Conservation (phyloP, 2,113 vertebrate species). For the Chascanopsetta lugubris region DNA sequence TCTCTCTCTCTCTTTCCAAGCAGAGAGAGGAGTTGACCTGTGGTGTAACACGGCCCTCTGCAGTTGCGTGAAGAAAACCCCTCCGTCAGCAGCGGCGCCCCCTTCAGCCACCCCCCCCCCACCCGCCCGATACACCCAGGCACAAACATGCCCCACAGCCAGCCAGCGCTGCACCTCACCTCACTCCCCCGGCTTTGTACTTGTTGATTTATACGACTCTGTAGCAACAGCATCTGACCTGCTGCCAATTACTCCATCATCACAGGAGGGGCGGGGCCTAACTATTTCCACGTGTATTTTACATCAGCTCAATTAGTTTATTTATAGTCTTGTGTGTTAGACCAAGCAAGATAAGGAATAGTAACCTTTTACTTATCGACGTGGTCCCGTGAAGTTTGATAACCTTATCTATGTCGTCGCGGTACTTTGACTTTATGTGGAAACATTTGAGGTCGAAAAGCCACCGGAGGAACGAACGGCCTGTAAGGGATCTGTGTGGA, state of each 20-base stretch:
- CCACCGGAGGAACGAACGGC: too few relatives aligned
- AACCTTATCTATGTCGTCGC: too few relatives aligned
- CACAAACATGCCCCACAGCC: slow-evolving; percentile 56
- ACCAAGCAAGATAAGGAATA: not conserved
- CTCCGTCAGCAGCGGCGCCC: slow-evolving; percentile 57
- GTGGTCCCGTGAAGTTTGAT: too few relatives aligned
- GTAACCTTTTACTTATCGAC: too few relatives aligned
- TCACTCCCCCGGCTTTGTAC: slow-evolving; percentile 55
- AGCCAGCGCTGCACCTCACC: too few relatives aligned
- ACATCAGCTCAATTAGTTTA: not conserved
- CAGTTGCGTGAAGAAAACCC: slow-evolving; percentile 50
- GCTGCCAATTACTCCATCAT: slow-evolving; percentile 64
- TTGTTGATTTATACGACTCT: slow-evolving; percentile 65
- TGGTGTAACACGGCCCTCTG: slow-evolving; percentile 47
- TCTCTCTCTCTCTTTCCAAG: slow-evolving; percentile 73
- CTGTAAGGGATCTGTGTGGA: too few relatives aligned
- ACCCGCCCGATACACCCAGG: slow-evolving; percentile 54
- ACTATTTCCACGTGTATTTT: slow-evolving; percentile 50
- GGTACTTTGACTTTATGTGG: too few relatives aligned
- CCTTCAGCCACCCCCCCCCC: slow-evolving; percentile 38
- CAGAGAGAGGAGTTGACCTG: slow-evolving; percentile 67
- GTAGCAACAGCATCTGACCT: slow-evolving; percentile 58
- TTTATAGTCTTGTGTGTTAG: not conserved
- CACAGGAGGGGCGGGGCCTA: slow-evolving; percentile 53
- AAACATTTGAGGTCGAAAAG: too few relatives aligned